Percentiles rank a stretch among this genome's conserved stretches.
Conservation (phyloP, 2,888 invertebrate genomes). For the Lithodes maja region DNA sequence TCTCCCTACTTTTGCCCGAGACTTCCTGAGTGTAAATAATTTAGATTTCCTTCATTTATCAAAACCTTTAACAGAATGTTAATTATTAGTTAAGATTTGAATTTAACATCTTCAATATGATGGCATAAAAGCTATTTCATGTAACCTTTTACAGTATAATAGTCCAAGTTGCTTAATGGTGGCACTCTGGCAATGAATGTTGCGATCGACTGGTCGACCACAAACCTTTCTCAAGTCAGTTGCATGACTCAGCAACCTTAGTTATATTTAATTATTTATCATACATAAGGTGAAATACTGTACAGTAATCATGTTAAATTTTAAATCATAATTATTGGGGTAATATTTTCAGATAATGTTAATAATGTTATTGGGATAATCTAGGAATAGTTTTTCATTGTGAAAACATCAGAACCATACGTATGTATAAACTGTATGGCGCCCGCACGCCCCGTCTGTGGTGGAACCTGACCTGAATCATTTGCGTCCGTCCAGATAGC, state of each 20-base stretch:
- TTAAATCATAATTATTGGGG: conserved; percentile 1
- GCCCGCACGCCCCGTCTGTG: neutral
- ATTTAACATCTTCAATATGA: too few species aligned
- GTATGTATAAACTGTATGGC: neutral
- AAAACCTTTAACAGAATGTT: too few species aligned
- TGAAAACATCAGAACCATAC: neutral
- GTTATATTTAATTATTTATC: neutral
- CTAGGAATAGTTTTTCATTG: neutral
- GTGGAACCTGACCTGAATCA: neutral
- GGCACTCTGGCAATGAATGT: neutral
- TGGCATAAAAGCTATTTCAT: too few species aligned
- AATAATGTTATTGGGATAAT: neutral
- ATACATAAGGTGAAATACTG: neutral
- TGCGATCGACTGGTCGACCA: neutral
- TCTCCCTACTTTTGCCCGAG: too few species aligned
- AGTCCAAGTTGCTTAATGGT: too few species aligned
- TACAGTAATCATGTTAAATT: neutral
- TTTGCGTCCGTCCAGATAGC: neutral
- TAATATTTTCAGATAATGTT: neutral
- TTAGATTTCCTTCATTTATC: too few species aligned
- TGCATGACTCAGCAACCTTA: neutral
- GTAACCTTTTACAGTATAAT: too few species aligned
- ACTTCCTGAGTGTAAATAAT: too few species aligned
- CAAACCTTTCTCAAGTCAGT: neutral
- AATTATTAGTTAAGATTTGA: too few species aligned